Base-by-base conservation (phyloP, 2,888 invertebrate species). In the Brachynemurus nebulosus region DNA sequence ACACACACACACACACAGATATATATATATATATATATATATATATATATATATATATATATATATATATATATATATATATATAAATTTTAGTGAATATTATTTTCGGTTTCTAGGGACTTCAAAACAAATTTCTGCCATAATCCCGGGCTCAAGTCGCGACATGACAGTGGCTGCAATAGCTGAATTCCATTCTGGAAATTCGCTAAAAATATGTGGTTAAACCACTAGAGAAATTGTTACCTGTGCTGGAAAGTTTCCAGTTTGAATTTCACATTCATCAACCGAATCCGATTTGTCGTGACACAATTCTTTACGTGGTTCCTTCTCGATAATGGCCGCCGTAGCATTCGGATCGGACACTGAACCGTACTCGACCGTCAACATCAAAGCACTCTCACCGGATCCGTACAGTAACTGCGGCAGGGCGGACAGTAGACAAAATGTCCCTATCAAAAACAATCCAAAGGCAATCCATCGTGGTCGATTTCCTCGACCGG, bases 381-480 rank as follows among this genome's bases (percentile, higher is more conserved):
- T 80, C 45, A 79, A 58, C 4, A 68, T 61, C 14, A 80, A 57
- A 1, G 80, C 78, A 55, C 80, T 78, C 34, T 74, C 70, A 4
- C 80, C 80, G 2, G 79, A 73, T 0, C 80, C 80, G 54, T 79
- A 80, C 1, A 81, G 60, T 50, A 79, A 71, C 55, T 81, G 80
- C 1, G 80, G 80, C 11, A 78, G 59, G 41, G 77, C 76, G 41
- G 77, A 77, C 55, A 81, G 57, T 45, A 79, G 62, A 55, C 80
- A 80, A 57, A 78, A 80, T 3, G 73, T 55, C 1, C 79, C 77
- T 18, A 76, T 74, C 3, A 72, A 71, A 44, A 72, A 63, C 16
- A 72, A 58, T 23, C 71, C 71, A 48, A 77, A 65, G 4, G 80
- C 78, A 57, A 82, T 78, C 80, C 81, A 81, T 53, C 80, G 63